phyloP scores from a whole-genome alignment of 1,140 invertebrate species.

The Dreissena polymorpha region DNA sequence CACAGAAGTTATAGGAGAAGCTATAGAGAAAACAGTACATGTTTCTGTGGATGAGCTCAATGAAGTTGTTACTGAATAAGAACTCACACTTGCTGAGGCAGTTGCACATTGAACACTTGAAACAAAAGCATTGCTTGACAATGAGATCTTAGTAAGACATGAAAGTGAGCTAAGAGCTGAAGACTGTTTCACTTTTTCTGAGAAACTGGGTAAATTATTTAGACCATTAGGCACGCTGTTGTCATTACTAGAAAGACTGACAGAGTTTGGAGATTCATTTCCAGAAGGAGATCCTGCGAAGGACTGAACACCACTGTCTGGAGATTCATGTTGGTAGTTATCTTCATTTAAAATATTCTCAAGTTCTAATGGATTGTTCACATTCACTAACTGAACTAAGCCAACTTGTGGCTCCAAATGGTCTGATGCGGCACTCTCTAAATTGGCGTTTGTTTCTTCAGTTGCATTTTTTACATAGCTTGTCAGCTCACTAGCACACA shows the following conservation, averaged over 20 bases:
- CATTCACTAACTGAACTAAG: no score
- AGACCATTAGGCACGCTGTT: no score
- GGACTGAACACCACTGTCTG: constrained; percentile 94
- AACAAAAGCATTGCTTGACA: constrained; percentile 31
- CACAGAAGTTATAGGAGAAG: constrained; percentile 15
- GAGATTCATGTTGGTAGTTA: constrained; percentile 85
- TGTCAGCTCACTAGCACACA: no score
- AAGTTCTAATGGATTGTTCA: no score
- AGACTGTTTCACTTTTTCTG: no score
- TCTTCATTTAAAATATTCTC: constrained; percentile 8
- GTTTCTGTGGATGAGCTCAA: constrained; percentile 38
- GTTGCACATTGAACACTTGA: constrained; percentile 44
- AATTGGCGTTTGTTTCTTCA: no score
- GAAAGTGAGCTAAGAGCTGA: no score
- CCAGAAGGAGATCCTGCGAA: constrained; percentile 89
- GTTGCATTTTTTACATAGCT: no score
- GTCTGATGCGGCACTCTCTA: no score
- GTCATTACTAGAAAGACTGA: not conserved
- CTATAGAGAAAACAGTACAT: constrained; percentile 28
- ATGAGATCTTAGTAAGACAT: not conserved
- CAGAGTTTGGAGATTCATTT: constrained; percentile 60
- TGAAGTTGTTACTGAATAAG: constrained; percentile 39
- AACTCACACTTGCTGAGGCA: constrained; percentile 45
- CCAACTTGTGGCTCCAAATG: no score
- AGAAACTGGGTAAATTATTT: no score